These are phyloP conservation scores for Cheilosia soror DNA, from an alignment of 2,888 invertebrate genomes.

Conservation along the genomic window DNA sequence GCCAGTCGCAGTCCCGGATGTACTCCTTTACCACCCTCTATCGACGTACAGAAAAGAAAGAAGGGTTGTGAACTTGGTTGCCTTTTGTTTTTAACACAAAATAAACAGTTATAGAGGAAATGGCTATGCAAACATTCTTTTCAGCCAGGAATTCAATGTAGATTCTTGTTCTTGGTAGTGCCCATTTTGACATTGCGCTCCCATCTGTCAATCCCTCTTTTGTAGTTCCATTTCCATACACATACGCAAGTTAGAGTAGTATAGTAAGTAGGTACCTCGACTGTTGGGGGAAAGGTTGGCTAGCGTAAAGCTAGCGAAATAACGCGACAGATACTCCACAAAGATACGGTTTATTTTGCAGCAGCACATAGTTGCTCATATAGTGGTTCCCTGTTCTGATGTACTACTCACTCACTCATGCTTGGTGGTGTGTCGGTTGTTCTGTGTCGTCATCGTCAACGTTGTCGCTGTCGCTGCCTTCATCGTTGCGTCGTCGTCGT, in stretches of 20 bases:
- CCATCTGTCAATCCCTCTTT: conserved; percentile 37
- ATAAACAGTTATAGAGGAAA: conserved; percentile 71
- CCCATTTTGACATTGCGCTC: conserved; percentile 52
- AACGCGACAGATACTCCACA: conserved; percentile 45
- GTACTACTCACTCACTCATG: conserved; percentile 17
- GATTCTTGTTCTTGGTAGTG: conserved; percentile 42
- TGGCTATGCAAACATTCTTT: conserved; percentile 66
- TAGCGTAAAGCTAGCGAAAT: not conserved
- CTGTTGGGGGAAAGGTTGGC: conserved; percentile 25
- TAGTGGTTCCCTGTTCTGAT: conserved; percentile 39
- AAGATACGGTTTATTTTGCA: conserved; percentile 63
- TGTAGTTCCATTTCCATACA: not conserved
- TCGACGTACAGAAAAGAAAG: not conserved
- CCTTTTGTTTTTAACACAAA: conserved; percentile 63
- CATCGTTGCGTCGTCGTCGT: conserved; percentile 49
- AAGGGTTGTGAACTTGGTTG: conserved; percentile 68
- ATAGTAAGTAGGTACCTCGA: not conserved
- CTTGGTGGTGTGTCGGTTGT: conserved; percentile 35
- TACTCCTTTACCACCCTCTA: conserved; percentile 15
- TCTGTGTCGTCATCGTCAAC: conserved; percentile 59
- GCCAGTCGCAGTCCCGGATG: conserved; percentile 56
- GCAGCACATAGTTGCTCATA: conserved; percentile 36
- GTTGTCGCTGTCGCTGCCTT: conserved; percentile 14
- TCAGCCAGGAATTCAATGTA: conserved; percentile 34
- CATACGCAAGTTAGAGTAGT: conserved; percentile 1